Percentiles rank a stretch among this genome's conserved stretches.
phyloP scores from a whole-genome alignment of 2,797 vertebrate species.

The Leptodactylus fallax region DNA sequence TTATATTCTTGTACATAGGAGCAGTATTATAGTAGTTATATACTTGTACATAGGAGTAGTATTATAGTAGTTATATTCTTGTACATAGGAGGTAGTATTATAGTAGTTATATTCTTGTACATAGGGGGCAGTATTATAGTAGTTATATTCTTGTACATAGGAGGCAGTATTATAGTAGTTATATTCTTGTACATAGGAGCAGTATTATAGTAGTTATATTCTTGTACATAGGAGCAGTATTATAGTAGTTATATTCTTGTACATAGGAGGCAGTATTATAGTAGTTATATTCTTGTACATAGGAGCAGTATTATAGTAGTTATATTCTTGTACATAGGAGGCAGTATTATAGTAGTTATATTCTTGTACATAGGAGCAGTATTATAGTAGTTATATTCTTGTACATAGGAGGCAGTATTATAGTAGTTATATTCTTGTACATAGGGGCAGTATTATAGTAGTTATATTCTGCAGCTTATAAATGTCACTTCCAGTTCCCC shows the following conservation, averaged over 20 bases:
- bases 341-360: slow-evolving; percentile 12
- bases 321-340: slow-evolving; percentile 8
- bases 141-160: slow-evolving; percentile 13
- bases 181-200: slow-evolving; percentile 3
- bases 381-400: background rate
- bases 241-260: background rate
- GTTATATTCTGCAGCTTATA: background rate
- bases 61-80: slow-evolving; percentile 13
- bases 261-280: background rate
- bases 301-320: slow-evolving; percentile 14
- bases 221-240: background rate
- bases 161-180: slow-evolving; percentile 3
- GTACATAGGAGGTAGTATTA: slow-evolving; percentile 3
- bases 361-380: background rate
- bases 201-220: slow-evolving; percentile 4
- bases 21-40: slow-evolving; percentile 21
- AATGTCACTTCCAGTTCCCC: background rate
- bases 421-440: too few relatives aligned
- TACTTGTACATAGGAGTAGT: background rate
- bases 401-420: too few relatives aligned
- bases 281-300: slow-evolving; percentile 12
- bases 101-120: background rate
- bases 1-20: background rate
- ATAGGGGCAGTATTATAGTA: too few relatives aligned
- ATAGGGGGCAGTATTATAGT: background rate